These are phyloP conservation scores for Scolopax mira DNA, from an alignment of 2,113 vertebrate species.

Conservation along the genomic window DNA sequence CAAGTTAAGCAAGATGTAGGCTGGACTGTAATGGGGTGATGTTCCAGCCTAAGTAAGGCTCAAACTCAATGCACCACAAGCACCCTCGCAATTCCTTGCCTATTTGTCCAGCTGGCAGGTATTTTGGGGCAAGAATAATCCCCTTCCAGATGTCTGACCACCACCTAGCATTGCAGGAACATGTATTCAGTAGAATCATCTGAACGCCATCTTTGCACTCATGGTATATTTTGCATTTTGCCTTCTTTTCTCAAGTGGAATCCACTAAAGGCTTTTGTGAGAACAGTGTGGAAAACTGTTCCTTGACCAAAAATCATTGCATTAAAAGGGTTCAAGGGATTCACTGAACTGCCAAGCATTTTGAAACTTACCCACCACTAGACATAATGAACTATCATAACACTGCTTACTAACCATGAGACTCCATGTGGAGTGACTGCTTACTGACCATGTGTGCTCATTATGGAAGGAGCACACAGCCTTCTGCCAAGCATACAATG, in stretches of 20 bases:
- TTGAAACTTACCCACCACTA: neutral
- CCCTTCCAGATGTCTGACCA: neutral
- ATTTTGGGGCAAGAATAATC: neutral
- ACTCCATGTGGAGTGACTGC: no score
- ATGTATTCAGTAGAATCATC: neutral
- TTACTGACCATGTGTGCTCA: neutral
- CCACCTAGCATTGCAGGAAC: neutral
- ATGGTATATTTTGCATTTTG: accelerated
- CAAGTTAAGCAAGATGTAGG: neutral
- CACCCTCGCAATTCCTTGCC: neutral
- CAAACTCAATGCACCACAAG: neutral
- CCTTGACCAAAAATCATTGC: neutral
- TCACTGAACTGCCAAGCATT: neutral
- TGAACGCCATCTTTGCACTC: neutral
- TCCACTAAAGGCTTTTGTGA: neutral
- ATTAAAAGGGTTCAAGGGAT: neutral
- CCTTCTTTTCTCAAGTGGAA: neutral
- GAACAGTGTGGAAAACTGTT: neutral
- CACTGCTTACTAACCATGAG: neutral
- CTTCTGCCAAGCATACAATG: neutral
- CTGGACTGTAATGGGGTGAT: accelerated
- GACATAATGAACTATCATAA: neutral
- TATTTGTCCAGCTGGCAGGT: neutral
- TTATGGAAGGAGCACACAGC: neutral
- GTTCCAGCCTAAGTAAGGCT: neutral